Conservation (phyloP, 2,113 vertebrate genomes). For the Muscicapa adusta region DNA sequence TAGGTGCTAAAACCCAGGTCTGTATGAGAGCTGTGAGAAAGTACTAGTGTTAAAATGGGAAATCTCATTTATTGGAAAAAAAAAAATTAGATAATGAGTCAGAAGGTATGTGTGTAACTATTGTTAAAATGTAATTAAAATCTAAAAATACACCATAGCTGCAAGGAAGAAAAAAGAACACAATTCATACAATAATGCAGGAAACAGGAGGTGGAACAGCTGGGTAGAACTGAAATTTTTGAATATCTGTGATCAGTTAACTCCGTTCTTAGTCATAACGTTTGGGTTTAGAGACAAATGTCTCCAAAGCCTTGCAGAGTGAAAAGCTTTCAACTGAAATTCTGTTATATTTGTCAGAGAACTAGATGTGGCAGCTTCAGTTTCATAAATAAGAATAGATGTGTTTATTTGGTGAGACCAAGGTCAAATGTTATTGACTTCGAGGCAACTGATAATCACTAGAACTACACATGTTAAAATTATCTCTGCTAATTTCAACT, state of each 20-base stretch:
- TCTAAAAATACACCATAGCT: neutral
- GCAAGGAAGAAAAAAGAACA: neutral
- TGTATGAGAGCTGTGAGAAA: neutral
- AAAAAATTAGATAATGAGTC: neutral
- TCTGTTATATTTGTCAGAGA: neutral
- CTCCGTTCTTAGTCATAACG: neutral
- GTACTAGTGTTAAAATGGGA: neutral
- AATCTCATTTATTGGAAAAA: neutral
- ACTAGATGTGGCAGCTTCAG: neutral
- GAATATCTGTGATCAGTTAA: neutral
- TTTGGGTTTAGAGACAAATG: neutral
- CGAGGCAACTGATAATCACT: neutral
- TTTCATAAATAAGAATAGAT: neutral
- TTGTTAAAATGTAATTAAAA: neutral
- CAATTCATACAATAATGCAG: neutral
- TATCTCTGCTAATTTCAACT: neutral
- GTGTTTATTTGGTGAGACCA: neutral
- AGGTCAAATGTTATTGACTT: neutral
- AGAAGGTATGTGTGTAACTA: neutral
- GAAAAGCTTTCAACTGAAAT: neutral
- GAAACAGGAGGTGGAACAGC: neutral
- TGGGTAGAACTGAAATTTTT: neutral
- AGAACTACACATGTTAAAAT: neutral
- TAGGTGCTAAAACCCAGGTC: neutral
- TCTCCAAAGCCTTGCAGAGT: neutral